Evolutionary conservation across 1,140 invertebrate genomes (phyloP).

Genomic region (Nautilus pompilius): DNA sequence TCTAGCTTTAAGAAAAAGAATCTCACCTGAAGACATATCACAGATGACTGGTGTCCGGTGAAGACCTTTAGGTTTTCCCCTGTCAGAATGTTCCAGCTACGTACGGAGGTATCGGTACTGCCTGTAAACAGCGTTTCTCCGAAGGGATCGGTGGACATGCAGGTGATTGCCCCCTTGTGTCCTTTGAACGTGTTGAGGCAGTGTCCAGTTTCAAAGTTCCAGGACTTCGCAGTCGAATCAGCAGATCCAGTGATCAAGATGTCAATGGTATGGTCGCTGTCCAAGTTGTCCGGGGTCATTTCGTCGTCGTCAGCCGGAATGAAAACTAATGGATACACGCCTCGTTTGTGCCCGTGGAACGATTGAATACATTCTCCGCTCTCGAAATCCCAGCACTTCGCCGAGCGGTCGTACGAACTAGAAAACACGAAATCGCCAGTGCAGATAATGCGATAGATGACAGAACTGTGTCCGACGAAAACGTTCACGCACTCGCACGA

Average conservation of each 20-base stretch:
- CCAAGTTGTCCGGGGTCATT: constrained; percentile 23
- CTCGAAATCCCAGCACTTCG: constrained; percentile 60
- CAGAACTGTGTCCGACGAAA: constrained; percentile 57
- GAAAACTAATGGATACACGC: constrained; percentile 60
- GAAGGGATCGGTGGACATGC: constrained; percentile 55
- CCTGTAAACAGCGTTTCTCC: constrained; percentile 58
- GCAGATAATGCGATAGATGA: constrained; percentile 59
- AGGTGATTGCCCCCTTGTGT: constrained; percentile 58
- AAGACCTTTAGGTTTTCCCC: constrained; percentile 55
- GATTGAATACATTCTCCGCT: constrained; percentile 51
- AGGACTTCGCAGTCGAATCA: constrained; percentile 57
- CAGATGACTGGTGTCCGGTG: constrained; percentile 57
- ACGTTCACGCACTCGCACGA: constrained; percentile 58
- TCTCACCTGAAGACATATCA: constrained; percentile 59
- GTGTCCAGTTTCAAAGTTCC: constrained; percentile 58
- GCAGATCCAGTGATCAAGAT: constrained; percentile 59
- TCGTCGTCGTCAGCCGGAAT: constrained; percentile 56
- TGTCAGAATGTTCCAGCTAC: constrained; percentile 57
- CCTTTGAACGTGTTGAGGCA: constrained; percentile 55
- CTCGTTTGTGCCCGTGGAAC: constrained; percentile 59
- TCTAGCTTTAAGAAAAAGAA: too few species aligned
- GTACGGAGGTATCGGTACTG: constrained; percentile 56
- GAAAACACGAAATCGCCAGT: constrained; percentile 61
- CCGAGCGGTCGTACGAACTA: constrained; percentile 60
- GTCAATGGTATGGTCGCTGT: constrained; percentile 48